Conservation (phyloP, 2,888 invertebrate species). For the Timema cristinae region DNA sequence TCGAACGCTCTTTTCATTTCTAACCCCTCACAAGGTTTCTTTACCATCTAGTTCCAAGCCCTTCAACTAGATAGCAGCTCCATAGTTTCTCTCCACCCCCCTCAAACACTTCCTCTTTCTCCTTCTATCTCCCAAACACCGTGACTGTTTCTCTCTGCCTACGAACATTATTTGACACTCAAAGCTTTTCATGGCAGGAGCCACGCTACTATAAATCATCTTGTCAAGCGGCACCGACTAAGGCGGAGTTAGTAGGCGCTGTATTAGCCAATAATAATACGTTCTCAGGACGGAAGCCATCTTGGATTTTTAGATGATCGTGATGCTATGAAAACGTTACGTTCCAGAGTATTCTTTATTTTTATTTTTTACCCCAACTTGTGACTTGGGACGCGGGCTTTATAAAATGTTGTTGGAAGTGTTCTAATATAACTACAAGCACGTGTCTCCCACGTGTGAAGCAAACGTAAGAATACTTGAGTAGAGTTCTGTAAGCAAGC, state of each 20-base stretch:
- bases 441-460: too few relatives aligned
- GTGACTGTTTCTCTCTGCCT: not conserved
- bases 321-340: slow-evolving; percentile 20
- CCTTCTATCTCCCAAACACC: slow-evolving; percentile 20
- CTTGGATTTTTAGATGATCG: slow-evolving; percentile 40
- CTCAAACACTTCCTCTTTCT: slow-evolving; percentile 27
- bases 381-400: too few relatives aligned
- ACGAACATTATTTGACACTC: slow-evolving; percentile 30
- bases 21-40: slow-evolving; percentile 13
- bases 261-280: slow-evolving; percentile 59
- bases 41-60: not conserved
- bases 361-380: too few relatives aligned
- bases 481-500: too few relatives aligned
- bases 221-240: slow-evolving; percentile 53
- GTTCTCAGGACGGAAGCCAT: slow-evolving; percentile 53
- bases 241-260: slow-evolving; percentile 54
- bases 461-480: too few relatives aligned
- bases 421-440: too few relatives aligned
- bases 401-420: too few relatives aligned
- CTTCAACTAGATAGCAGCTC: slow-evolving; percentile 4
- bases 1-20: slow-evolving; percentile 3
- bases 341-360: slow-evolving; percentile 7
- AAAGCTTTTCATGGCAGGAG: slow-evolving; percentile 29
- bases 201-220: slow-evolving; percentile 52
- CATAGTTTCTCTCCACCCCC: slow-evolving; percentile 13